phyloP scores from a whole-genome alignment of 2,797 vertebrate genomes.

The Streptopelia turtur region DNA sequence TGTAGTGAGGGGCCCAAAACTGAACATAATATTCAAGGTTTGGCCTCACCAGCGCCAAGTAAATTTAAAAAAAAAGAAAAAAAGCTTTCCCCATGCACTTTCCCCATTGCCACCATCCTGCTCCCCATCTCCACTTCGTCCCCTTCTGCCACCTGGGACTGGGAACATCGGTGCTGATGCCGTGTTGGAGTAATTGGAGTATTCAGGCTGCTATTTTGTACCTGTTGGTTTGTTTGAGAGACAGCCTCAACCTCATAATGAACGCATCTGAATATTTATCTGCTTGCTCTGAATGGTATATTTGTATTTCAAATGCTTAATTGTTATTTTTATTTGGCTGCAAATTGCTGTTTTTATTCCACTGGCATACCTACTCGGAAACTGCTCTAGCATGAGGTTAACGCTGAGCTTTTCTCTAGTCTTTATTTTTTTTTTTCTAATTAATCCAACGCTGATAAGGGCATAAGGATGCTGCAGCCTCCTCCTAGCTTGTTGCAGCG shows the following conservation, averaged over 20 bases:
- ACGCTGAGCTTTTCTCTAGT: neutral
- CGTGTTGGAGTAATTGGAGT: neutral
- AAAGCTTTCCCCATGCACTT: too few relatives aligned
- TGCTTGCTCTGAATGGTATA: constrained; percentile 1
- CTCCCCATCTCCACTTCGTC: neutral
- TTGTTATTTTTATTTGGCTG: constrained; percentile 66
- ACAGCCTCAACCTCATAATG: neutral
- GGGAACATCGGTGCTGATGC: neutral
- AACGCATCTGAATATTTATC: constrained; percentile 31
- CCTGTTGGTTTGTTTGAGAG: constrained; percentile 49
- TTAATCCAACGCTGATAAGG: neutral
- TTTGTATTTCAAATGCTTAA: constrained; percentile 58
- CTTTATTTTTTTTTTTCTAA: neutral
- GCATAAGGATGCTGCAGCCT: neutral
- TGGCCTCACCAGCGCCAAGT: too few relatives aligned
- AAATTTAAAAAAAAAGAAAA: too few relatives aligned
- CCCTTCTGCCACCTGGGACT: neutral
- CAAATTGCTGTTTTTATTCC: constrained; percentile 58
- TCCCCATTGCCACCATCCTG: neutral
- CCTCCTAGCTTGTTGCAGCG: fast-evolving
- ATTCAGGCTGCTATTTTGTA: constrained; percentile 7
- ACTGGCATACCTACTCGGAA: neutral
- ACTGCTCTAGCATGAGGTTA: neutral
- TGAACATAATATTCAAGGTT: too few relatives aligned
- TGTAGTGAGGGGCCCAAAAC: too few relatives aligned